Base-by-base conservation (phyloP, 2,113 vertebrate species). In the Urocolius indicus region DNA sequence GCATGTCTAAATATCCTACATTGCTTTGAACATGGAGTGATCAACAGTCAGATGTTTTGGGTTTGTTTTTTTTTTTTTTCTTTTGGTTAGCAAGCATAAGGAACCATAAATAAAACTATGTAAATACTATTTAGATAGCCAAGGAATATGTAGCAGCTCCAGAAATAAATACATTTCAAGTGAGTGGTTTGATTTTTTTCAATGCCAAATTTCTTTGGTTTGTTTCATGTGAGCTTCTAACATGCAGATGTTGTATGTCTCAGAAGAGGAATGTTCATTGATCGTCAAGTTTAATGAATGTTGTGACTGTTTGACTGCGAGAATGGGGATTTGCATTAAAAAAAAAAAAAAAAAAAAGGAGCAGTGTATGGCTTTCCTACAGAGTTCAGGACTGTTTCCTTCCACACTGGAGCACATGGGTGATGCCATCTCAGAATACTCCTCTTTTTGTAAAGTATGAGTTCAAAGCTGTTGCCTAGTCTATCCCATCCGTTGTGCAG, bases 341-440 rank as follows among this genome's bases (percentile, higher is more conserved):
- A 46, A 51, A 49, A 36, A 55, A 3, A 11, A n/a, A 19, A 32
- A 10, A 10, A 19, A 8, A 13, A 46, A 14, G 36, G 51, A 79
- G 23, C 67, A 13, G 26, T 2, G 0, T 34, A 20, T 1, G 6
- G 10, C 32, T 78, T 87, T 61, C 30, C 32, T 41, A 2, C 13
- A 21, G 30, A 49, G 51, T n/a, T 34, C 54, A 10, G 1, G 1
- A 15, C 1, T 29, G 38, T 54, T 63, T 58, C 24, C 66, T 38
- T 76, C 30, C 45, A 16, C 0, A 2, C n/a, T 67, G 72, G 58
- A 52, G 26, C 24, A 9, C 0, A 1, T n/a, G 22, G 7, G 9
- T 32, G 61, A 27, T 1, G 1, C 49, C 4, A 8, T 5, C 61
- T 58, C 14, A 4, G 54, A 26, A 57, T 30, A 19, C 23, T 72